phyloP scores from a whole-genome alignment of 1,140 invertebrate genomes.

The Neodiprion fabricii region DNA sequence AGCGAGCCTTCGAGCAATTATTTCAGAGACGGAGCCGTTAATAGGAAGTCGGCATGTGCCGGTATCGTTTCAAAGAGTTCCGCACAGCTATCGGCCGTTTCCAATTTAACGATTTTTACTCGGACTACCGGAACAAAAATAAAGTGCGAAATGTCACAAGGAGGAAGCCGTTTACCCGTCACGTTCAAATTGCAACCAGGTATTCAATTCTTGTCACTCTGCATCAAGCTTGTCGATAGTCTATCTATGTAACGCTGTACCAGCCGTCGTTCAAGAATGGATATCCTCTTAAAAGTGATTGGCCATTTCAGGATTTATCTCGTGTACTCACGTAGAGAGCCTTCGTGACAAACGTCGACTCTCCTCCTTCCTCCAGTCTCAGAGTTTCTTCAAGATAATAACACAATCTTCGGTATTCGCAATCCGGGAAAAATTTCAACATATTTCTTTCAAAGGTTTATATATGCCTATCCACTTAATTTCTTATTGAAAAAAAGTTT shows the following conservation, averaged over 20 bases:
- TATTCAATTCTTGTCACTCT: not conserved
- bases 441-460: no score
- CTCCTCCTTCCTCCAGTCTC: no score
- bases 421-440: no score
- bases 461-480: no score
- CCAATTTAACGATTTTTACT: not conserved
- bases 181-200: not conserved
- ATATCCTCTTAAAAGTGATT: not conserved
- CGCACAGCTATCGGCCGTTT: not conserved
- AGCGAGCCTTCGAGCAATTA: not conserved
- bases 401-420: no score
- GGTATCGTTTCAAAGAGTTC: not conserved
- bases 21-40: not conserved
- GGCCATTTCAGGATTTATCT: not conserved
- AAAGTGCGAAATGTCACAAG: not conserved
- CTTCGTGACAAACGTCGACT: no score
- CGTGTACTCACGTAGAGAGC: not conserved
- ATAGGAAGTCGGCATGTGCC: not conserved
- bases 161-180: not conserved
- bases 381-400: no score
- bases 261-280: not conserved
- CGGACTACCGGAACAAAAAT: not conserved
- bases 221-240: not conserved
- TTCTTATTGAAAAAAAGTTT: no score
- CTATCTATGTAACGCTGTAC: not conserved